Evolutionary conservation across 1,140 invertebrate species (phyloP), one percentile per base, ranked within the genome.

Genomic region (Hydropsyche tenuis): DNA sequence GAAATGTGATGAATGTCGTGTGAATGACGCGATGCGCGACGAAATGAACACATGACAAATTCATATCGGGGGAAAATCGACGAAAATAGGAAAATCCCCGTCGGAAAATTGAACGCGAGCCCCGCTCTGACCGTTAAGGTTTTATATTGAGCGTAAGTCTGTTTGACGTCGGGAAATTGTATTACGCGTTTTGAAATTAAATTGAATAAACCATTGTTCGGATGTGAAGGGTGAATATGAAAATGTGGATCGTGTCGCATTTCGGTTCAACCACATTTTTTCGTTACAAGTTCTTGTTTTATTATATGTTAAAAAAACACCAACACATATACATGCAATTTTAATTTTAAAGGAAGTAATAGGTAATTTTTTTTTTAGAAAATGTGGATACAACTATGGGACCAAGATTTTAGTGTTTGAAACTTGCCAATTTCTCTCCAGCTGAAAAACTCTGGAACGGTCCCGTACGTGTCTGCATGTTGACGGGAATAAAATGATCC

Each of bases 351-450:
- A 14, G 7, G 48, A 16, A 53, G 7, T 9, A 53, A 16, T 53
- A 20, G 48, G 48, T 46, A 43, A n/a, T 53, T 16, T 53, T 1
- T 53, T 53, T 48, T 48, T 53, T 18, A 18, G n/a, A 20, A 9
- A 53, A 53, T 53, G 16, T 53, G 48, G 48, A 53, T 53, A 53
- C 48, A 53, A 53, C 16, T 53, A 53, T 53, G 48, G 48, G 48
- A 20, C 48, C 48, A 53, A 53, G 16, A 53, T 53, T 53, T 53
- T 53, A 18, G 48, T 18, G 16, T 48, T 18, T 53, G 48, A 53
- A 20, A 53, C 48, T 53, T 53, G 48, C 48, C 48, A 20, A 53
- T 53, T 53, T 53, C 48, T 53, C 48, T 53, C 48, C 48, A 53
- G 48, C 48, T 53, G 48, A 53, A 53, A 53, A 20, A 53, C 16